A percentile compares a stretch with the other conserved stretches of the same genome.
Evolutionary conservation across 2,113 vertebrate genomes (phyloP).

Genomic region (Pardalotus punctatus): DNA sequence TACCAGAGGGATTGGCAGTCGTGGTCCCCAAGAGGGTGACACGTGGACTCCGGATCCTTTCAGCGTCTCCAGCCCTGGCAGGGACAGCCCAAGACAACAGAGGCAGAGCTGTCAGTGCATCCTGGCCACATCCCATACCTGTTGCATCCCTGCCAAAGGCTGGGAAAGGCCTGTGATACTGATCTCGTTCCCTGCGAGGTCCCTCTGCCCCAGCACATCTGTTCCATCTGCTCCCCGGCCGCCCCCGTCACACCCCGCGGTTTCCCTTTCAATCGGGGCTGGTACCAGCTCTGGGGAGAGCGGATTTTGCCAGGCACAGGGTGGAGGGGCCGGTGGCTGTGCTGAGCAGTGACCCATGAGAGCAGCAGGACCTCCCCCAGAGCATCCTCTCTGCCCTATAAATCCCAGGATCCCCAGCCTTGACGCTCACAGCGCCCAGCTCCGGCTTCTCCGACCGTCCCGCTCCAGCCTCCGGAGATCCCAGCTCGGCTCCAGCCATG

Average conservation of each 20-base stretch:
- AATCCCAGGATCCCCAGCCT: background rate
- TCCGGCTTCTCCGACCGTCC: background rate
- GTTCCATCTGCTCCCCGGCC: background rate
- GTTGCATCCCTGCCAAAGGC: background rate
- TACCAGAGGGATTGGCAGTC: background rate
- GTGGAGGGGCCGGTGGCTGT: background rate
- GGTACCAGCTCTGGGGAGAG: background rate
- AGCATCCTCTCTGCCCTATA: constrained; percentile 25
- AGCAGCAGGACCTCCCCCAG: background rate
- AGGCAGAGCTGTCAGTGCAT: background rate
- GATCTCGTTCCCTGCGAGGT: background rate
- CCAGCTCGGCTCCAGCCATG: background rate
- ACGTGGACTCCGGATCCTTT: accelerated
- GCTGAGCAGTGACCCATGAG: background rate
- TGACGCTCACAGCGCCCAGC: background rate
- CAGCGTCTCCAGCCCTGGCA: background rate
- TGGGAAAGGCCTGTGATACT: constrained; percentile 1
- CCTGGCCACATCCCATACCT: background rate
- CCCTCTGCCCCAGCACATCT: constrained; percentile 23
- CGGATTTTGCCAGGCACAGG: background rate
- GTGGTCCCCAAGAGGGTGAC: background rate
- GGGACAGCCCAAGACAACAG: background rate
- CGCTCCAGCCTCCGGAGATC: background rate
- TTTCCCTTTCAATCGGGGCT: background rate
- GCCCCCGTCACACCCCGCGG: background rate